Evolutionary conservation across 2,113 vertebrate genomes (phyloP).

Genomic region (Perognathus longimembris): DNA sequence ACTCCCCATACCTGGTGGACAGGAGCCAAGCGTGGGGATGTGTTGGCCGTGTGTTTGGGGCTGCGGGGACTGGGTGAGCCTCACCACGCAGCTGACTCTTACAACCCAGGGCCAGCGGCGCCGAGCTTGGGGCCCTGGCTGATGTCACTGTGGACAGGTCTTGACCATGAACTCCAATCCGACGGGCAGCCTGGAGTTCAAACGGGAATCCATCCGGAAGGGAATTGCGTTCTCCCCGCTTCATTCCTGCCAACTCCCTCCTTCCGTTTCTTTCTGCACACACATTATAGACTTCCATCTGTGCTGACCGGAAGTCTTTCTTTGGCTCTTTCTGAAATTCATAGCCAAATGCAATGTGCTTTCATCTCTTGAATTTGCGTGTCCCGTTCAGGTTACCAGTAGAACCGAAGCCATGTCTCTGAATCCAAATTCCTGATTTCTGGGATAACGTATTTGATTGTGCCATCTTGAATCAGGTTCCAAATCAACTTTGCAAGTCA

Average conservation of each 20-base stretch:
- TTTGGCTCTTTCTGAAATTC: background rate
- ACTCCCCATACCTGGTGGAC: too few relatives aligned
- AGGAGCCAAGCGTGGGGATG: fast-evolving
- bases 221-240: too few relatives aligned
- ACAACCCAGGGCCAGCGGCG: background rate
- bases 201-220: background rate
- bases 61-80: too few relatives aligned
- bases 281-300: background rate
- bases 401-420: background rate
- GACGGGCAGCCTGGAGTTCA: background rate
- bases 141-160: background rate
- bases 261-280: background rate
- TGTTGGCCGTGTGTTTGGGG: background rate
- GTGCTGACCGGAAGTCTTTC: background rate
- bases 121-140: background rate
- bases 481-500: background rate
- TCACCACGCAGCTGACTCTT: too few relatives aligned
- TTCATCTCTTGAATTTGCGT: background rate
- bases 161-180: background rate
- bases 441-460: background rate
- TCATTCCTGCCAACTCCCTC: background rate
- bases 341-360: background rate
- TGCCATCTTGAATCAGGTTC: background rate
- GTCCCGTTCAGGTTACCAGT: background rate
- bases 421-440: background rate